Percentiles rank a stretch among this genome's conserved stretches.
Conservation (phyloP, 2,113 vertebrate genomes). For the Orthonyx spaldingii region DNA sequence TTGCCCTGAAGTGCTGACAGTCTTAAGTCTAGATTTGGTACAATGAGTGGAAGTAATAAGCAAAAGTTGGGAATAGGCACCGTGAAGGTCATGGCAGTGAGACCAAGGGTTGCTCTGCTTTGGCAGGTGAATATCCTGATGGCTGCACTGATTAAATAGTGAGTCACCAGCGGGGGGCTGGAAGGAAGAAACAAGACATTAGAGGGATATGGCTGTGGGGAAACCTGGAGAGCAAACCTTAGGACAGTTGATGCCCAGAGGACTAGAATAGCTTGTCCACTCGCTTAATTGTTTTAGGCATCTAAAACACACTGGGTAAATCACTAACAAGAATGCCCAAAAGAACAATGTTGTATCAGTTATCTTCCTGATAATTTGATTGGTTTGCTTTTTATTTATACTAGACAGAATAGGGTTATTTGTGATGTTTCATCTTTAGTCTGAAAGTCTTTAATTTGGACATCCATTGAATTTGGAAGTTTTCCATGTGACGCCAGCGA, state of each 20-base stretch:
- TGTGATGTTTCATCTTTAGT: background rate
- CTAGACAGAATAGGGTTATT: conserved; percentile 5
- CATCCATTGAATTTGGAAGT: conserved; percentile 20
- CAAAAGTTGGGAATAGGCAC: background rate
- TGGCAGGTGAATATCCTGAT: background rate
- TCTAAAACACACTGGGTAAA: background rate
- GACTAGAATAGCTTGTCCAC: background rate
- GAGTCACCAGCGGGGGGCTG: conserved; percentile 2
- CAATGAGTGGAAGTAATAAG: background rate
- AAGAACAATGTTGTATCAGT: conserved; percentile 3
- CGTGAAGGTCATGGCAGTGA: background rate
- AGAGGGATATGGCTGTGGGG: background rate
- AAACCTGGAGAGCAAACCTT: background rate
- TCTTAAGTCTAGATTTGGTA: background rate
- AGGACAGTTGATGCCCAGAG: background rate
- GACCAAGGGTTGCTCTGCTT: background rate
- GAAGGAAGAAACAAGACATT: background rate
- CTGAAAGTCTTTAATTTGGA: conserved; percentile 8
- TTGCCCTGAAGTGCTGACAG: background rate
- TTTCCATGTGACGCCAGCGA: background rate
- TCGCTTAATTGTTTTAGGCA: background rate
- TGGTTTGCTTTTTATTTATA: conserved; percentile 9
- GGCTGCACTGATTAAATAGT: background rate
- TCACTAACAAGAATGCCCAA: background rate
- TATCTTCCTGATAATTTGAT: background rate